Evolutionary conservation across 2,888 invertebrate species (phyloP), one percentile per base, ranked within the genome.

Genomic region (Pelosia muscerda): DNA sequence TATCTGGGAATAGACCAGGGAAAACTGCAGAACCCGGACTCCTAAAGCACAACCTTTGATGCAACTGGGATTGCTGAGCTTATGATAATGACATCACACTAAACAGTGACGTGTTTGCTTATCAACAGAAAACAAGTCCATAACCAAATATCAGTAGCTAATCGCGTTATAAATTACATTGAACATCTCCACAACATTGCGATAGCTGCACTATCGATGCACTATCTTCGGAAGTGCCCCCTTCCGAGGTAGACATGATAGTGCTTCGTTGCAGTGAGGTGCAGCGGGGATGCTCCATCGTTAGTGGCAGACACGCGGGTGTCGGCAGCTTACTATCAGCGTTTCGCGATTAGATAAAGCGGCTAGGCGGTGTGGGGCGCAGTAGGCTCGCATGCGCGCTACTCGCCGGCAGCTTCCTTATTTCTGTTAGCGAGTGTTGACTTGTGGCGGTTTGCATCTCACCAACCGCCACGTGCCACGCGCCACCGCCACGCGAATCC

Each of bases 291-390:
- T 83, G 83, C 31, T 63, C 62, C 34, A 34, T 54, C 53, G 63
- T 23, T 15, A 19, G 23, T 9, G 54, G 62, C 54, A 84, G 86
- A 82, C 84, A 74, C 70, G 78, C 81, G 78, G 85, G 82, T 79
- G 80, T 81, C 83, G 83, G 83, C 76, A 77, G 76, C 78, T 79
- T 83, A 85, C 88, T 92, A 92, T 92, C 92, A 81, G 84, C 85
- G 83, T 70, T 55, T 26, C 72, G 81, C 89, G 92, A 92, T 92
- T 92, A 92, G 92, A 92, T 92, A 92, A 90, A 90, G 90, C 86
- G 81, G 85, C 86, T 85, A 85, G 84, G 88, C 83, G 77, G 80
- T 80, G 84, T 74, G 82, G 76, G 71, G 75, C 79, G 78, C 90
- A 88, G 92, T 88, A 87, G 88, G 84, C 83, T 74, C 77, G 78